These are phyloP conservation scores for Carassius gibelio DNA, from an alignment of 2,113 vertebrate species.

Conservation along the genomic window DNA sequence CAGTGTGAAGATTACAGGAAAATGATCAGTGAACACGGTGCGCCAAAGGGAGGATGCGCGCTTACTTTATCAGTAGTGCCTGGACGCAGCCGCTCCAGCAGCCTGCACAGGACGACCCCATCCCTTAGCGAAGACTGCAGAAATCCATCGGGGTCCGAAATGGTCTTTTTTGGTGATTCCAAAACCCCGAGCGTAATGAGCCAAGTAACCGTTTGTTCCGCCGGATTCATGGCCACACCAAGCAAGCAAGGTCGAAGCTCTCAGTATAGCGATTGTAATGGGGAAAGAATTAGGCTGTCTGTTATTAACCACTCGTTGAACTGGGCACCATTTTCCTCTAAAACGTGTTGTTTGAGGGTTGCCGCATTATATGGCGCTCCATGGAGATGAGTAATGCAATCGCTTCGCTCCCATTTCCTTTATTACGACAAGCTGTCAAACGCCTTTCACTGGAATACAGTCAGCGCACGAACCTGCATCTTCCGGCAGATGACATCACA, in stretches of 20 bases:
- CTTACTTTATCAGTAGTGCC: constrained; percentile 88
- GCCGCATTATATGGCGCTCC: constrained; percentile 23
- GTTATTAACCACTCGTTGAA: constrained; percentile 13
- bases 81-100: constrained; percentile 92
- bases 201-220: constrained; percentile 97
- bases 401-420: constrained; percentile 51
- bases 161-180: constrained; percentile 94
- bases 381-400: constrained; percentile 31
- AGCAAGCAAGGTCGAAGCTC: constrained; percentile 53
- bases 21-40: constrained; percentile 31
- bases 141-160: constrained; percentile 92
- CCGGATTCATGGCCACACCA: constrained; percentile 86
- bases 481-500: constrained; percentile 85
- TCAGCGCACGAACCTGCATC: constrained; percentile 77
- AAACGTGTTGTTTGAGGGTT: background rate
- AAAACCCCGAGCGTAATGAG: constrained; percentile 93
- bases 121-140: constrained; percentile 89
- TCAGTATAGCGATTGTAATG: constrained; percentile 57
- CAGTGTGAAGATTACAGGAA: background rate
- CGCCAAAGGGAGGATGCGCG: constrained; percentile 23
- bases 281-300: background rate
- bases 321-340: constrained; percentile 38
- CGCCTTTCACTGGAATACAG: constrained; percentile 72
- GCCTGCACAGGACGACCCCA: constrained; percentile 89
- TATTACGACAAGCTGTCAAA: constrained; percentile 80